These are phyloP conservation scores for Cyrtodaria siliqua DNA, from an alignment of 2,888 invertebrate species.

Conservation along the genomic window DNA sequence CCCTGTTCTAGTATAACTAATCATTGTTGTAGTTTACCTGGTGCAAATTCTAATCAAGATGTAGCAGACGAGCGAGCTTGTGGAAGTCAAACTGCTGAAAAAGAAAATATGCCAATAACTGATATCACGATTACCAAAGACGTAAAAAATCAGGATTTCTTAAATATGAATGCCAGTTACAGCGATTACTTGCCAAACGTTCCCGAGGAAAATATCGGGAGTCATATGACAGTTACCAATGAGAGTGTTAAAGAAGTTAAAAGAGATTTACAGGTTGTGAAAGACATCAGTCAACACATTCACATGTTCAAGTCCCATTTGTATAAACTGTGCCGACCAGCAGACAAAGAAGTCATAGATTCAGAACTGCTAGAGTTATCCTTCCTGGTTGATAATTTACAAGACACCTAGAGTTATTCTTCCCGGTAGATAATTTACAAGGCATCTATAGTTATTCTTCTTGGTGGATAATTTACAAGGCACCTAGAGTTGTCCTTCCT, in stretches of 20 bases:
- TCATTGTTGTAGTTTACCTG: too few species aligned
- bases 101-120: background rate
- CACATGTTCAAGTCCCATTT: slow-evolving; percentile 38
- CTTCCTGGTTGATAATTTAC: background rate
- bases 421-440: too few species aligned
- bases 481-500: slow-evolving; percentile 12
- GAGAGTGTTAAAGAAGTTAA: slow-evolving; percentile 2
- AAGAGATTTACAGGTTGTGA: slow-evolving; percentile 34
- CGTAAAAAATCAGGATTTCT: too few species aligned
- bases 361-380: slow-evolving; percentile 18
- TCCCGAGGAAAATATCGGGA: background rate
- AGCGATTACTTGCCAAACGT: too few species aligned
- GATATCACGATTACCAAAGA: too few species aligned
- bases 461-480: too few species aligned
- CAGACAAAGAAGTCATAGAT: slow-evolving; percentile 18
- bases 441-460: too few species aligned
- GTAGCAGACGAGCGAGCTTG: background rate
- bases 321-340: slow-evolving; percentile 31
- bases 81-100: background rate
- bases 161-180: too few species aligned
- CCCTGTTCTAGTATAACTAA: too few species aligned
- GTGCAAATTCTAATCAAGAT: background rate
- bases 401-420: too few species aligned
- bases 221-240: background rate
- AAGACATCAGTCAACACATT: slow-evolving; percentile 21